These are phyloP conservation scores for Scolopax mira DNA, from an alignment of 2,113 vertebrate species.

Conservation along the genomic window DNA sequence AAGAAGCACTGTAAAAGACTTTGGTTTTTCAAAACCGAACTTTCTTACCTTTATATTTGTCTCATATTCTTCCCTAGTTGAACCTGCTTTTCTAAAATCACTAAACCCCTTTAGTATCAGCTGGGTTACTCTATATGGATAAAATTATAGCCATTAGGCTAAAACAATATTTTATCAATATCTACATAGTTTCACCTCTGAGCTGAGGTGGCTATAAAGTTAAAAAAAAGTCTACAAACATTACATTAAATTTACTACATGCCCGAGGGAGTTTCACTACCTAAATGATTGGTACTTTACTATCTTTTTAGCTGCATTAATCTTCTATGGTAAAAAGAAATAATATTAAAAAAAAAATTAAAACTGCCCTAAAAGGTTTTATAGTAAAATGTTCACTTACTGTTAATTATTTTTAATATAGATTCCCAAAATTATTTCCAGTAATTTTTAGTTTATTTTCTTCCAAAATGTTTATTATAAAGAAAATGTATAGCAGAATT, in stretches of 20 bases:
- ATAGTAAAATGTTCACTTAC: neutral
- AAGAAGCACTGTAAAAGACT: neutral
- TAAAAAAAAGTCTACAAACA: neutral
- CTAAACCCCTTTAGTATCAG: neutral
- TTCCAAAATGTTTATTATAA: neutral
- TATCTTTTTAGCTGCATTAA: neutral
- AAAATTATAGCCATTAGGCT: neutral
- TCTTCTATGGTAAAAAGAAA: neutral
- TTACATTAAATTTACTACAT: neutral
- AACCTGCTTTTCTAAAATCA: neutral
- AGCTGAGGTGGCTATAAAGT: neutral
- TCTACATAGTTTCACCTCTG: neutral
- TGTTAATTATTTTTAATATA: neutral
- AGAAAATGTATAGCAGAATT: neutral
- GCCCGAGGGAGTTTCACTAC: neutral
- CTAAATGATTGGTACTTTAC: neutral
- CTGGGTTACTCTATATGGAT: neutral
- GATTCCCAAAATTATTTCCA: neutral
- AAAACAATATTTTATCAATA: neutral
- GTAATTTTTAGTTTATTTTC: neutral
- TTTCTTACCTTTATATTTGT: neutral
- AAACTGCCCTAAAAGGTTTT: neutral
- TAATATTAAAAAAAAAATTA: neutral
- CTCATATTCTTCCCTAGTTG: neutral
- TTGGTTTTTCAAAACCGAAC: neutral